Evolutionary conservation across 1,140 invertebrate species (phyloP).

Genomic region (Cotesia chilonis): DNA sequence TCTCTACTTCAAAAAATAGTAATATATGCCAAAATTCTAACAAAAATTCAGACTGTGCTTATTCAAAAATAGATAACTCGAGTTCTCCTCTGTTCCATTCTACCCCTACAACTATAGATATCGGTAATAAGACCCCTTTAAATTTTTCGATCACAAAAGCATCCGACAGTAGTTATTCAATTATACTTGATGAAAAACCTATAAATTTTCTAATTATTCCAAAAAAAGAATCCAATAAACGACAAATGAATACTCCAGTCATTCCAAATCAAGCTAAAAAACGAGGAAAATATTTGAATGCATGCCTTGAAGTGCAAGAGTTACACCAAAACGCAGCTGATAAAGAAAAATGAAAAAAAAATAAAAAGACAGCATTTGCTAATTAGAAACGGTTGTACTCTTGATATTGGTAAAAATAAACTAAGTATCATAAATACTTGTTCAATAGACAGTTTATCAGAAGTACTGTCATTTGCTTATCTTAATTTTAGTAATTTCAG

Average conservation of each 20-base stretch:
- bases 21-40: too few species aligned
- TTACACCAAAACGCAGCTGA: neutral
- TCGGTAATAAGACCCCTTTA: too few species aligned
- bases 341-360: slow-evolving; percentile 8
- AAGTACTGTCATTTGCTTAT: slow-evolving; percentile 11
- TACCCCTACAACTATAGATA: too few species aligned
- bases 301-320: neutral
- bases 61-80: too few species aligned
- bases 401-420: neutral
- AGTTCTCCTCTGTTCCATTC: too few species aligned
- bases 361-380: neutral
- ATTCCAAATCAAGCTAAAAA: neutral
- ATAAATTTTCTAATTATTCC: neutral
- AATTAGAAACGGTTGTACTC: neutral
- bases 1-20: too few species aligned
- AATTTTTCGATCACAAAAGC: too few species aligned
- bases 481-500: neutral
- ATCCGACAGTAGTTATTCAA: too few species aligned
- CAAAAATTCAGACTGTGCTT: too few species aligned
- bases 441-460: neutral
- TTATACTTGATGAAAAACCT: too few species aligned
- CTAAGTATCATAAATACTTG: neutral
- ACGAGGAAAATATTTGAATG: slow-evolving; percentile 1
- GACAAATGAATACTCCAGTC: too few species aligned
- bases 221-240: neutral